Base-by-base conservation (phyloP, 2,888 invertebrate species). In the Hirtodrosophila alboralis region DNA sequence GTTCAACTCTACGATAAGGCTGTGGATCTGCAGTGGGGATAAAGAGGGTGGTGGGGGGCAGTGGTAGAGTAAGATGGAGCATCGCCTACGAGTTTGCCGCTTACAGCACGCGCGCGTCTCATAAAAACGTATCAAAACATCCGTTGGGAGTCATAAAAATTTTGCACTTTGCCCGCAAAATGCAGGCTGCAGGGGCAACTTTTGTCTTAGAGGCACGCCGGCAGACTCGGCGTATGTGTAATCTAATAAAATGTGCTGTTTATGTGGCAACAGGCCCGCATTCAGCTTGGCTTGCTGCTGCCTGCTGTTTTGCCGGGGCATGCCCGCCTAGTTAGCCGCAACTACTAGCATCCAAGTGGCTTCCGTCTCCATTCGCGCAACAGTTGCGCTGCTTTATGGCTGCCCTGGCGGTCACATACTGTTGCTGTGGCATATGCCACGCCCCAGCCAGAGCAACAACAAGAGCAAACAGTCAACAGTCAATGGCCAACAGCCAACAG, bases 71-170 rank as follows among this genome's bases (percentile, higher is more conserved):
- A 23, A 54, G 41, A 34, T 68, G 52, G 54, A 33, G 61, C 43
- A 62, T 52, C 61, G 70, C 75, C 75, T 72, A 61, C 57, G 59
- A 62, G 57, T 60, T 62, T 76, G 76, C 84, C 62, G 72, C 81
- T 81, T 81, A 84, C 83, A 75, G 78, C 80, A 80, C 84, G 81
- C 84, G 81, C 83, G 85, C 79, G 85, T 79, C 81, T 81, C 84
- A 79, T 84, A 81, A 84, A 84, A 84, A 76, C 81, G 84, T 84
- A 84, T 84, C 81, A 86, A 86, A 84, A 81, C 79, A 84, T 84
- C 84, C 84, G 67, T 56, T 86, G 81, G 85, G 85, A 81, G 84
- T 85, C 83, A 58, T 85, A 85, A 85, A 85, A 86, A 76, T 80
- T 84, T 80, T 85, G 85, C 80, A 75, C 83, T 86, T 84, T 79